A percentile compares a stretch with the other conserved stretches of the same genome.
Conservation (phyloP, 2,113 vertebrate genomes). For the Ammodytes dubius region DNA sequence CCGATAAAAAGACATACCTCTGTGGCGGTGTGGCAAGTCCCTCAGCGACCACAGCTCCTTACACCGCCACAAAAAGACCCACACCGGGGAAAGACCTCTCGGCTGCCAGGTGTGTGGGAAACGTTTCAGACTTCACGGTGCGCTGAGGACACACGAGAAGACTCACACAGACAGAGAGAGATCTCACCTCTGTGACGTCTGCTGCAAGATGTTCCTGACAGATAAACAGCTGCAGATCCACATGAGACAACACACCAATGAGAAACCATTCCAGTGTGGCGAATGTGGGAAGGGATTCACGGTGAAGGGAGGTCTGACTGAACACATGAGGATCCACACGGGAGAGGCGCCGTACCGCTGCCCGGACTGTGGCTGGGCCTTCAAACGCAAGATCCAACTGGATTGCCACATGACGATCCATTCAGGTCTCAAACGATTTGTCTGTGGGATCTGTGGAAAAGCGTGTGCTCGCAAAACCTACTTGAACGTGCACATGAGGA, state of each 20-base stretch:
- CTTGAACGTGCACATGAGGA: slow-evolving; percentile 74
- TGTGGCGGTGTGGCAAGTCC: slow-evolving; percentile 66
- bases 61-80: slow-evolving; percentile 67
- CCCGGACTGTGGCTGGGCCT: slow-evolving; percentile 59
- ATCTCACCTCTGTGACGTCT: slow-evolving; percentile 69
- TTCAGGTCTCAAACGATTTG: slow-evolving; percentile 57
- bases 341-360: slow-evolving; percentile 68
- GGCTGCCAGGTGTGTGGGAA: slow-evolving; percentile 54
- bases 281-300: slow-evolving; percentile 61
- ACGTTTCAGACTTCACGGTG: slow-evolving; percentile 63
- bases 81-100: slow-evolving; percentile 66
- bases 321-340: slow-evolving; percentile 70
- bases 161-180: slow-evolving; percentile 63
- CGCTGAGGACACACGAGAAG: slow-evolving; percentile 70
- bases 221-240: slow-evolving; percentile 63
- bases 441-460: slow-evolving; percentile 68
- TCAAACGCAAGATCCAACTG: slow-evolving; percentile 67
- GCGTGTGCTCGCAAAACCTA: slow-evolving; percentile 65
- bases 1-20: slow-evolving; percentile 31
- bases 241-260: slow-evolving; percentile 65
- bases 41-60: slow-evolving; percentile 63
- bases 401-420: slow-evolving; percentile 64
- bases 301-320: slow-evolving; percentile 44
- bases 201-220: slow-evolving; percentile 74
- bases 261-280: slow-evolving; percentile 58